These are phyloP conservation scores for Heliconius cydno DNA, from an alignment of 2,888 invertebrate genomes.

Conservation along the genomic window DNA sequence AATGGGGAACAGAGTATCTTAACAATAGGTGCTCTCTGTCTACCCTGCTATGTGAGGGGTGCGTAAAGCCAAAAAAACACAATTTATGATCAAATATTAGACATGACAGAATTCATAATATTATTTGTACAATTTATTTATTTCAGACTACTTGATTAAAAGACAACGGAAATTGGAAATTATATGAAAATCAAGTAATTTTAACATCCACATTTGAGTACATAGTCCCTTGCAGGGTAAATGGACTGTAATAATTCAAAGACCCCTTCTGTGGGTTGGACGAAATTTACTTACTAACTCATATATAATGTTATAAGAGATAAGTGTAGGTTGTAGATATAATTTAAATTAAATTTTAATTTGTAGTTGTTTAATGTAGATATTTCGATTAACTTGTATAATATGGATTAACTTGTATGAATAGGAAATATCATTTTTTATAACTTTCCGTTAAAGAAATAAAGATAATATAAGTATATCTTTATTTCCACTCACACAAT, in stretches of 20 bases:
- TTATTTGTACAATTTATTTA: no score
- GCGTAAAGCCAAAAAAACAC: background rate
- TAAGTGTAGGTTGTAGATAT: no score
- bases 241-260: conserved; percentile 11
- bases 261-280: background rate
- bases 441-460: no score
- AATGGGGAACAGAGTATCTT: background rate
- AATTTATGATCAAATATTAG: background rate
- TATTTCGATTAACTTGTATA: no score
- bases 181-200: background rate
- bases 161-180: background rate
- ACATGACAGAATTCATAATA: background rate
- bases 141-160: background rate
- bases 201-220: background rate
- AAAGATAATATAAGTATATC: no score
- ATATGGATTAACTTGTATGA: no score
- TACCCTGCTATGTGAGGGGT: background rate
- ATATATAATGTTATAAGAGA: background rate
- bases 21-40: background rate
- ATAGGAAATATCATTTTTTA: no score
- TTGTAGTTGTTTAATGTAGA: no score
- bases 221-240: background rate
- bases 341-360: no score
- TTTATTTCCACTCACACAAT: no score
- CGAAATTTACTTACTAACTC: conserved; percentile 6